Evolutionary conservation across 2,888 invertebrate species (phyloP).

Genomic region (Polia nebulosa): DNA sequence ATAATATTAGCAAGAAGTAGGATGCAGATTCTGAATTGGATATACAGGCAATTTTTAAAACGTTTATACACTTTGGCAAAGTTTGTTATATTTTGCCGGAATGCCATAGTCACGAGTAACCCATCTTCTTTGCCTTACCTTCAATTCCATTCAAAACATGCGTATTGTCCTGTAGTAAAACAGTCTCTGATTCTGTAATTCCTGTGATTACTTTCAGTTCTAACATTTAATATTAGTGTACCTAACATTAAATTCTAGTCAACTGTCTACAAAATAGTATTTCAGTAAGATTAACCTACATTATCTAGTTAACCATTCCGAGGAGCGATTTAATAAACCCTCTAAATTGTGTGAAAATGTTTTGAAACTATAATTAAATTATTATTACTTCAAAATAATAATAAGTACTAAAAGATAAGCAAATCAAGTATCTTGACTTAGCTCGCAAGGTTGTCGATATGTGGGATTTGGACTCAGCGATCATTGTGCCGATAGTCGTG

Average conservation of each 20-base stretch:
- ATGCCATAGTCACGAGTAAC: no score
- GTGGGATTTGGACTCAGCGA: no score
- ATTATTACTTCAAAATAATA: constrained; percentile 49
- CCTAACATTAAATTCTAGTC: constrained; percentile 48
- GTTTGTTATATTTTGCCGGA: no score
- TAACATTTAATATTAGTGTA: constrained; percentile 49
- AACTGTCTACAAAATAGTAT: constrained; percentile 72
- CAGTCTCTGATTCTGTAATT: constrained; percentile 60
- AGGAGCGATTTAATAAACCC: constrained; percentile 66
- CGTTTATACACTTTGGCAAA: no score
- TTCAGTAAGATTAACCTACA: constrained; percentile 70
- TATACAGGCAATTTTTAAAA: no score
- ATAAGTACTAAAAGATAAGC: constrained; percentile 53
- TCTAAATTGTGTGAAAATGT: constrained; percentile 62
- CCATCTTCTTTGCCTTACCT: not conserved
- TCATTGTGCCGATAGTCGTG: no score
- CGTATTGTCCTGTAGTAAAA: constrained; percentile 50
- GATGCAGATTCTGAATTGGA: no score
- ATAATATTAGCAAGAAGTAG: no score
- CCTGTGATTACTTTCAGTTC: constrained; percentile 54
- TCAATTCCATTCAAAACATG: constrained; percentile 32
- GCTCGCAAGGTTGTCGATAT: no score
- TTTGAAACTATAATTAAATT: constrained; percentile 31
- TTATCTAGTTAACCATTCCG: constrained; percentile 71
- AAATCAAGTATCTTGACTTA: no score